Conservation (phyloP, 2,888 invertebrate genomes). For the Scaptomyza polygonia region DNA sequence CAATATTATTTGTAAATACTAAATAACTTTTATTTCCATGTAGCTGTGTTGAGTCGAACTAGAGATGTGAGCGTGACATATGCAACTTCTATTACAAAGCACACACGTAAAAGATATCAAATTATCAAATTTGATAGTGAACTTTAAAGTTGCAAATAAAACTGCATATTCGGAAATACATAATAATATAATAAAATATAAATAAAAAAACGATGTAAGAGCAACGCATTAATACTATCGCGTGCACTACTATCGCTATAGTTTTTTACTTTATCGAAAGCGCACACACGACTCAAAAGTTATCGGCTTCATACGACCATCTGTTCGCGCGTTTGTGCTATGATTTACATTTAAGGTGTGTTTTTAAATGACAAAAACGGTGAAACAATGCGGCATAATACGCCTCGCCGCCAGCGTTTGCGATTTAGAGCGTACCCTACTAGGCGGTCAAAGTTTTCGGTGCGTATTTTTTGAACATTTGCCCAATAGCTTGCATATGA, state of each 20-base stretch:
- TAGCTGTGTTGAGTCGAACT: slow-evolving; percentile 33
- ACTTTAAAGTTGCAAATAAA: not conserved
- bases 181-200: not conserved
- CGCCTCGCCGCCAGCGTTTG: slow-evolving; percentile 40
- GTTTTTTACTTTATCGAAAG: not conserved
- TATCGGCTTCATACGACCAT: slow-evolving; percentile 22
- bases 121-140: not conserved
- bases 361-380: slow-evolving; percentile 35
- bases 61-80: slow-evolving; percentile 44
- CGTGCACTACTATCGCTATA: not conserved
- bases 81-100: not conserved
- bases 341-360: slow-evolving; percentile 30
- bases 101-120: not conserved
- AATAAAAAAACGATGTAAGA: not conserved
- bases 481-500: not conserved
- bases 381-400: slow-evolving; percentile 41
- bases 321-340: slow-evolving; percentile 31
- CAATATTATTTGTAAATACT: slow-evolving; percentile 45
- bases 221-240: not conserved
- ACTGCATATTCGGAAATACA: not conserved
- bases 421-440: slow-evolving; percentile 86
- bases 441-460: slow-evolving; percentile 95
- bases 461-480: slow-evolving; percentile 72
- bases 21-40: slow-evolving; percentile 53
- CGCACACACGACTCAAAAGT: not conserved